Evolutionary conservation across 2,113 vertebrate species (phyloP).

Genomic region (Neoarius graeffei): DNA sequence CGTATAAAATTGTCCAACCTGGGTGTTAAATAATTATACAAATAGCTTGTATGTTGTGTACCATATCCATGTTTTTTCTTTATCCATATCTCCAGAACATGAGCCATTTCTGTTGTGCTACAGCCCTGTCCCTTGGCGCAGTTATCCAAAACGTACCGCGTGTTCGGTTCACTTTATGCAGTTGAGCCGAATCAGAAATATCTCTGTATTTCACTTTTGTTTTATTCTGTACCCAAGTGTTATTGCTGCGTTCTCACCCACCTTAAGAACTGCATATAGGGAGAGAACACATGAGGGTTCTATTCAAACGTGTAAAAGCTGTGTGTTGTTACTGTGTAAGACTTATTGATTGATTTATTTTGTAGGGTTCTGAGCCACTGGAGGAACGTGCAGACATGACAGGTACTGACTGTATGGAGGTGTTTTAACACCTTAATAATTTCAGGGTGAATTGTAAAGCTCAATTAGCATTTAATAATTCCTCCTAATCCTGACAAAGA

Average conservation of each 20-base stretch:
- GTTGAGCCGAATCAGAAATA: no score
- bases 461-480: constrained; percentile 36
- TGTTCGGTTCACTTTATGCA: no score
- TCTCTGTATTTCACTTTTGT: neutral
- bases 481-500: constrained; percentile 61
- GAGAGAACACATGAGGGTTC: neutral
- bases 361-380: constrained; percentile 54
- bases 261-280: neutral
- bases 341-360: constrained; percentile 28
- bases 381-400: constrained; percentile 76
- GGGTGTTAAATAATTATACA: no score
- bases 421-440: constrained; percentile 53
- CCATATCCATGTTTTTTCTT: no score
- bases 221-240: neutral
- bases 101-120: no score
- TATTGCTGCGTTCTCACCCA: neutral
- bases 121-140: no score
- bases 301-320: neutral
- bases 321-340: neutral
- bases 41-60: no score
- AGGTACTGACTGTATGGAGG: constrained; percentile 90
- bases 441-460: constrained; percentile 27
- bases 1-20: no score
- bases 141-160: no score
- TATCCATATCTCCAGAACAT: no score